Base-by-base conservation (phyloP, 1,140 invertebrate genomes). In the Tetramorium simillimum region DNA sequence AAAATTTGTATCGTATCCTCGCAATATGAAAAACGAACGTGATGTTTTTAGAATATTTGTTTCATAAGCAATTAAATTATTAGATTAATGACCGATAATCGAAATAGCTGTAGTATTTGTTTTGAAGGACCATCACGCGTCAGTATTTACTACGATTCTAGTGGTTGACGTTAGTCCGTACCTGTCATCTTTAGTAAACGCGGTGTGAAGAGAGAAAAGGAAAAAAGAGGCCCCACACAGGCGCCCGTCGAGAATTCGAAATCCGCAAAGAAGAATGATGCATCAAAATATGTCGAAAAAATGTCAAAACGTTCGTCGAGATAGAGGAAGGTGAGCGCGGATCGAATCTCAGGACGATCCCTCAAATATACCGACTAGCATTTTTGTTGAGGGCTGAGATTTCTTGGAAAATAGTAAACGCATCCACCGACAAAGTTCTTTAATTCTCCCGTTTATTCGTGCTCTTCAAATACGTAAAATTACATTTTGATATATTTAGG, bases 281-380 rank as follows among this genome's bases (percentile, higher is more conserved):
- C 92, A 88, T 93, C 92, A 92, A 93, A 93, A 93, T 93, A 92
- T 93, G 92, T 92, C 91, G 86, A 82, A 77, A 86, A 92, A 92
- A 93, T 89, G 93, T 94, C 92, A 93, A 92, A 94, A 94, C 89
- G 86, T 21, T 43, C 40, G 40, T 78, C 43, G 81, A 58, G 58
- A 60, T 21, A 62, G 70, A 75, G 56, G 16, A 69, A 65, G 58
- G 40, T 40, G 67, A 21, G 16, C 63, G 73, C 75, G 37, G 63
- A 72, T 88, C 84, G 78, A 84, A 87, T 87, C 60, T 49, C 63
- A 21, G 56, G 37, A 53, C 60, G 73, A 65, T 84, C 60, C 58
- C 33, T 78, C 46, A 60, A 65, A 85, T 65, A 28, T 53, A 65
- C 60, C 21, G 60, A 24, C 46, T 43, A 14, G 28, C 1, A 21